phyloP scores from a whole-genome alignment of 2,888 invertebrate species.

The Cataglyphis rosenhaueri region DNA sequence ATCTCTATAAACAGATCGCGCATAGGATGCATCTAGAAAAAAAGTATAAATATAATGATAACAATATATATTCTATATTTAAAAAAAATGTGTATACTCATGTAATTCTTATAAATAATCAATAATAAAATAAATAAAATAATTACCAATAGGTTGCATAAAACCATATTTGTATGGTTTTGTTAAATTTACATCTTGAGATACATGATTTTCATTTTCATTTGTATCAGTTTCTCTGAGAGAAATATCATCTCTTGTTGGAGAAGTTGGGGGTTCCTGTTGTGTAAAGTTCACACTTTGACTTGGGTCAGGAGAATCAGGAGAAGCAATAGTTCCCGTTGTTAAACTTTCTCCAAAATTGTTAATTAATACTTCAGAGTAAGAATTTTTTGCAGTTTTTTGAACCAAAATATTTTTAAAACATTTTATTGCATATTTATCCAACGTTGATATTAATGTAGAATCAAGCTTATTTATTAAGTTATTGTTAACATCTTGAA shows the following conservation, averaged over 20 bases:
- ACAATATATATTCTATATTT: neutral
- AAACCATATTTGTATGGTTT: neutral
- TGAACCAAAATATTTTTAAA: neutral
- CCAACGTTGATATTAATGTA: slow-evolving; percentile 15
- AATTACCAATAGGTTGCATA: slow-evolving; percentile 59
- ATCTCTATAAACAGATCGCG: slow-evolving; percentile 62
- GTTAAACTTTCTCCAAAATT: neutral
- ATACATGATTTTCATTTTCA: neutral
- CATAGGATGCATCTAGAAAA: slow-evolving; percentile 68
- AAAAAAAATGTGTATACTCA: too few relatives aligned
- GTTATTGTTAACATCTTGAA: slow-evolving; percentile 67
- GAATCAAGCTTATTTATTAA: slow-evolving; percentile 43
- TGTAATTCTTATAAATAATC: neutral
- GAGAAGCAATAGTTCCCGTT: slow-evolving; percentile 47
- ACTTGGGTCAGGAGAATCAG: slow-evolving; percentile 5
- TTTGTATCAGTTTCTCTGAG: neutral
- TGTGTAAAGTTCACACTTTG: neutral
- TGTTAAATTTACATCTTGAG: neutral
- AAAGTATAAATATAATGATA: neutral
- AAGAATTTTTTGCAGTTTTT: neutral
- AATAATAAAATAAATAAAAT: slow-evolving; percentile 7
- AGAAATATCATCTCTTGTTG: neutral
- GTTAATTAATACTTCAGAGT: neutral
- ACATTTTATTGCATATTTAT: neutral
- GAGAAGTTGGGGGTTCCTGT: neutral